phyloP scores from a whole-genome alignment of 2,113 vertebrate genomes.

The Spea multiplicata region DNA sequence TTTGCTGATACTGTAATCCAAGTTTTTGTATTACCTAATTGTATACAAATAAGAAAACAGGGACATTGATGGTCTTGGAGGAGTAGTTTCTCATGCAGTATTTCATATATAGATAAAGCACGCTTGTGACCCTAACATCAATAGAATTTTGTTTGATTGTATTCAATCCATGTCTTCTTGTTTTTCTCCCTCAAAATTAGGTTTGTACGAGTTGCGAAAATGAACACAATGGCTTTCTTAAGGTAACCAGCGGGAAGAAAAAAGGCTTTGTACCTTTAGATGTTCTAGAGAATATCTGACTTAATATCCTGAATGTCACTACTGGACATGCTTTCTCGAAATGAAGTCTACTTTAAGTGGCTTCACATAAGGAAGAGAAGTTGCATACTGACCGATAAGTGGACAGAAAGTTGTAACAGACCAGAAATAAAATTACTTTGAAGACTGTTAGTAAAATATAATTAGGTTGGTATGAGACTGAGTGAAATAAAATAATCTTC shows the following conservation, averaged over 20 bases:
- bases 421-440: too few species aligned
- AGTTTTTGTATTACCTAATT: too few species aligned
- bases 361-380: constrained; percentile 59
- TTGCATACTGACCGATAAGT: constrained; percentile 60
- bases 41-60: too few species aligned
- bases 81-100: too few species aligned
- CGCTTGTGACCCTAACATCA: too few species aligned
- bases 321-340: constrained; percentile 54
- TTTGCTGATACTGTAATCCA: too few species aligned
- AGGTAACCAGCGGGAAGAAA: constrained; percentile 89
- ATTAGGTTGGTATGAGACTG: too few species aligned
- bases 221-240: constrained; percentile 84
- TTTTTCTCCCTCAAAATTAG: constrained; percentile 62
- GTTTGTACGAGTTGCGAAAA: constrained; percentile 87
- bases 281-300: constrained; percentile 88
- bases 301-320: constrained; percentile 42
- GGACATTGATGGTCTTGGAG: too few species aligned
- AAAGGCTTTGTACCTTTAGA: constrained; percentile 87
- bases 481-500: too few species aligned
- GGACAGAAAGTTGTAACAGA: constrained; percentile 43
- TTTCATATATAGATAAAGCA: too few species aligned
- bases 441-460: too few species aligned
- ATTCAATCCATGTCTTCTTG: constrained; percentile 22
- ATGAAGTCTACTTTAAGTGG: constrained; percentile 59
- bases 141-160: background rate